A percentile compares a stretch with the other conserved stretches of the same genome.
These are phyloP conservation scores for Eonycteris spelaea DNA, from an alignment of 2,113 vertebrate genomes.

Conservation along the genomic window DNA sequence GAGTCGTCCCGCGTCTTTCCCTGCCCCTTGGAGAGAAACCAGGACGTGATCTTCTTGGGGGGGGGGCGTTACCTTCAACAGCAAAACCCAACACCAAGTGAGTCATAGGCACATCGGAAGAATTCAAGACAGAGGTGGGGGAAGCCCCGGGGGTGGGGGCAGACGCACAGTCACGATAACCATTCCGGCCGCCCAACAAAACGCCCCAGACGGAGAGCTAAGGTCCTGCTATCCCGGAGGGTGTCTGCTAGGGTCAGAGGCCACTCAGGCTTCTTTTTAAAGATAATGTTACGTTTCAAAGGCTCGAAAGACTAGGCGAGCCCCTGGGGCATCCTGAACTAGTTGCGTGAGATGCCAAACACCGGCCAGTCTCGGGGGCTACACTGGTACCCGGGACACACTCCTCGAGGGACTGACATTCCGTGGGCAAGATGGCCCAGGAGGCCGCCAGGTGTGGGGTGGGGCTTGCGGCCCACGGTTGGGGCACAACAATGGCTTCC, in stretches of 20 bases:
- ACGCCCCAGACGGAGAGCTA: background rate
- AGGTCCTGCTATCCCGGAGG: background rate
- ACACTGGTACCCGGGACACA: background rate
- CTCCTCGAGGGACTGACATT: background rate
- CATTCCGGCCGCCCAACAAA: background rate
- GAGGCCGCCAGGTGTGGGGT: background rate
- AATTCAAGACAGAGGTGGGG: background rate
- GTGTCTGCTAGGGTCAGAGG: background rate
- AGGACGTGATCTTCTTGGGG: slow-evolving; percentile 92
- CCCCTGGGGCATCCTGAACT: background rate
- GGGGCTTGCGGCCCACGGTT: background rate
- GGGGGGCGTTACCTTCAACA: slow-evolving; percentile 91
- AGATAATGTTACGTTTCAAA: background rate
- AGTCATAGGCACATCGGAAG: slow-evolving; percentile 55
- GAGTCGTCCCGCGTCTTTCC: slow-evolving; percentile 96
- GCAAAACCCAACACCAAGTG: slow-evolving; percentile 76
- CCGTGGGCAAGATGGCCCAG: background rate
- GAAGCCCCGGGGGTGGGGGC: background rate
- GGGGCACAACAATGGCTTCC: background rate
- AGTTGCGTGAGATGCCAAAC: background rate
- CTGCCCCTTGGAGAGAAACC: slow-evolving; percentile 98
- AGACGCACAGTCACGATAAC: background rate
- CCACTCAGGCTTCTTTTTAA: background rate
- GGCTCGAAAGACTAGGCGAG: background rate
- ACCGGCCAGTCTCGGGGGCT: too few species aligned